Percentiles rank a stretch among this genome's conserved stretches.
phyloP scores from a whole-genome alignment of 2,797 vertebrate genomes.

The Orientallactaga sibirica region DNA sequence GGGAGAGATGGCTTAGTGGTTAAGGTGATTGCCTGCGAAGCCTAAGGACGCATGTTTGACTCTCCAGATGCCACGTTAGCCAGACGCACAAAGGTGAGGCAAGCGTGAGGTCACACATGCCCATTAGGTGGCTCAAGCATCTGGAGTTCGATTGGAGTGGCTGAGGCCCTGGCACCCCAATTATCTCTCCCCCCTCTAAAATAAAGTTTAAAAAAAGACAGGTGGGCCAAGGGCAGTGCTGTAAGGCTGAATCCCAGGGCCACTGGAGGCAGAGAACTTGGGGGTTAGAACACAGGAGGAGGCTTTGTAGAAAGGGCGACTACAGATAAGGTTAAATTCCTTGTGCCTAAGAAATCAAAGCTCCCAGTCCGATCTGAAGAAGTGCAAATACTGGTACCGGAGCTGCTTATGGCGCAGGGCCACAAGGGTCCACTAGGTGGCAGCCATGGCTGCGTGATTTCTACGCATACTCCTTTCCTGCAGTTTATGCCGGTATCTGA shows the following conservation, averaged over 20 bases:
- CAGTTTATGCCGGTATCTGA: fast-evolving
- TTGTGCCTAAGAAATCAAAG: background rate
- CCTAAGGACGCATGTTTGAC: too few relatives aligned
- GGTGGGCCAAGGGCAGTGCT: too few relatives aligned
- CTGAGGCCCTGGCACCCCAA: too few relatives aligned
- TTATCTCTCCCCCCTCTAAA: too few relatives aligned
- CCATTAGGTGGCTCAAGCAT: too few relatives aligned
- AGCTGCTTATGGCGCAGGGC: background rate
- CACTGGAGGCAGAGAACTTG: background rate
- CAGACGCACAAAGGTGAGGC: too few relatives aligned
- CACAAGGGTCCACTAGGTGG: fast-evolving
- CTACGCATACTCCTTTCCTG: fast-evolving
- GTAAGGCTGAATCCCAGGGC: background rate
- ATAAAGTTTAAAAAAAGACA: too few relatives aligned
- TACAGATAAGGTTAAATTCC: background rate
- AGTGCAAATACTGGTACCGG: fast-evolving
- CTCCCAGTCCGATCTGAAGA: fast-evolving
- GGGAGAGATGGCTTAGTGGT: too few relatives aligned
- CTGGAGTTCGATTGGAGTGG: too few relatives aligned
- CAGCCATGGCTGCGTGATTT: background rate
- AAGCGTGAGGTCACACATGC: too few relatives aligned
- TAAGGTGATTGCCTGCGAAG: too few relatives aligned
- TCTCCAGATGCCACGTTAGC: too few relatives aligned
- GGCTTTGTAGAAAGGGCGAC: background rate
- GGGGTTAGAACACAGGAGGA: background rate